These are phyloP conservation scores for Nephrotoma appendiculata DNA, from an alignment of 2,888 invertebrate species.

Conservation along the genomic window DNA sequence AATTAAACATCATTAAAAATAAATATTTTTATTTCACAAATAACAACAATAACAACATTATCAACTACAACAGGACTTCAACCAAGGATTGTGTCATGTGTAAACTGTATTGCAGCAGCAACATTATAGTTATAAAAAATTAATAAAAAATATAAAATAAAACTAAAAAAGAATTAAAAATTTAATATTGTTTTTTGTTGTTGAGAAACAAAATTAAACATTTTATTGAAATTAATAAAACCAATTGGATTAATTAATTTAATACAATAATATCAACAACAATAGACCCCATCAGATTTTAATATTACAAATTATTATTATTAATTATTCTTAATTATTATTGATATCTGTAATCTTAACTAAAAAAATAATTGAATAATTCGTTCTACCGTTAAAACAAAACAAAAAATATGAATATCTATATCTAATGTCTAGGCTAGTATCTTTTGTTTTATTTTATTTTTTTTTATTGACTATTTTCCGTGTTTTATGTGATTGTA, in stretches of 20 bases:
- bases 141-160: conserved; percentile 7
- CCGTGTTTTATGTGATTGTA: neutral
- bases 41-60: conserved; percentile 11
- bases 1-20: conserved; percentile 12
- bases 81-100: conserved; percentile 13
- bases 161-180: conserved; percentile 5
- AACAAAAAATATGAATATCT: neutral
- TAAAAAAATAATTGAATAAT: neutral
- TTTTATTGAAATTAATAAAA: conserved; percentile 1
- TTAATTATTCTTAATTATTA: neutral
- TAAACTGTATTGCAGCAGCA: conserved; percentile 17
- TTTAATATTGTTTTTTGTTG: conserved; percentile 7
- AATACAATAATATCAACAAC: conserved; percentile 1
- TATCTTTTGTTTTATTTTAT: neutral
- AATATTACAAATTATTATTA: conserved; percentile 2
- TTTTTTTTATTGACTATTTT: neutral
- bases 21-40: conserved; percentile 2
- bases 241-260: conserved; percentile 3
- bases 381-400: neutral
- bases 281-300: conserved; percentile 4
- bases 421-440: conserved; percentile 4
- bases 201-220: neutral
- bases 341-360: neutral
- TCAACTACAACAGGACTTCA: conserved; percentile 11
- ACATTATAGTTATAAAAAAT: conserved; percentile 12